Evolutionary conservation across 2,888 invertebrate species (phyloP).

Genomic region (Chouioia cunea): DNA sequence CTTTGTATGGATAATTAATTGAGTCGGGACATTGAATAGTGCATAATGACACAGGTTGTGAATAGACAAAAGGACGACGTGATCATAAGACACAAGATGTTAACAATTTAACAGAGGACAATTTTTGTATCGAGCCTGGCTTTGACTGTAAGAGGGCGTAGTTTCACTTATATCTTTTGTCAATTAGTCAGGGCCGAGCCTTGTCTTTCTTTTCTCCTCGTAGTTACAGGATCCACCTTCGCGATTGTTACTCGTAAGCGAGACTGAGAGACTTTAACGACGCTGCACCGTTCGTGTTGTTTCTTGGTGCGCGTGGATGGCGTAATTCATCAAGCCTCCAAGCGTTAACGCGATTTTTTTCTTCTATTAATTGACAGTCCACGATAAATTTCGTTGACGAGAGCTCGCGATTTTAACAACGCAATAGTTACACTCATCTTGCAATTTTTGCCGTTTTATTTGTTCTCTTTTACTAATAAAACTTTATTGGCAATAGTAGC

Average conservation of each 20-base stretch:
- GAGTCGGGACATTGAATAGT: neutral
- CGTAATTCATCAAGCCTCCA: conserved; percentile 27
- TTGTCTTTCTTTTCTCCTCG: conserved; percentile 32
- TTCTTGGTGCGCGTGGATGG: too few species aligned
- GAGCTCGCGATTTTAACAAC: conserved; percentile 1
- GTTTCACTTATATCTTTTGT: conserved; percentile 45
- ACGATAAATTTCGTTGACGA: conserved; percentile 24
- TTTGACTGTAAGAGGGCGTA: conserved; percentile 17
- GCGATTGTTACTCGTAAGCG: conserved; percentile 22
- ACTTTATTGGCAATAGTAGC: too few species aligned
- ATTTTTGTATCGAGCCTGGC: conserved; percentile 37
- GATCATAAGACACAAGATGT: neutral
- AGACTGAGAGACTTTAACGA: conserved; percentile 40
- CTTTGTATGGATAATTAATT: neutral
- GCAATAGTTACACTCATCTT: neutral
- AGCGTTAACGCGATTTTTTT: conserved; percentile 24
- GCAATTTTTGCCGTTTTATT: too few species aligned
- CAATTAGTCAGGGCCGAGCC: conserved; percentile 47
- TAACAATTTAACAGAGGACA: conserved; percentile 8
- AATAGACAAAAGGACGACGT: neutral
- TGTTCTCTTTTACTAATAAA: too few species aligned
- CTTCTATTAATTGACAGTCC: conserved; percentile 40
- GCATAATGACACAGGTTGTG: neutral
- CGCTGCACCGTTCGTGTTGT: conserved; percentile 36
- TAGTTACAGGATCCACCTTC: conserved; percentile 33